Conservation (phyloP, 2,797 vertebrate species). For the Poeciliopsis paucimaculata region DNA sequence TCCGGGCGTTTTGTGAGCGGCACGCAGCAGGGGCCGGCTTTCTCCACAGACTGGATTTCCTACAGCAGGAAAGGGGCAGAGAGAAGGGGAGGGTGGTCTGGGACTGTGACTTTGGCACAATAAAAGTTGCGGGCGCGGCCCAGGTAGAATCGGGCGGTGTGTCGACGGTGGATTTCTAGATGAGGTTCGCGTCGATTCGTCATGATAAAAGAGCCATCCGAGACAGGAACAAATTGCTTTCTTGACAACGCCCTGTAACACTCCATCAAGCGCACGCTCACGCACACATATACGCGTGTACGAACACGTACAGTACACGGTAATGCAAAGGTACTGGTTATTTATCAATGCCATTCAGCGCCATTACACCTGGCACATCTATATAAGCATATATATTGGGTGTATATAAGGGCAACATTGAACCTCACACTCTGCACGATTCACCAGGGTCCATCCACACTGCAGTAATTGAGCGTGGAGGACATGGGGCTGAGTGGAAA, state of each 20-base stretch:
- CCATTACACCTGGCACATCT: slow-evolving; percentile 65
- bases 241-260: slow-evolving; percentile 80
- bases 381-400: slow-evolving; percentile 62
- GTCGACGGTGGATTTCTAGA: slow-evolving; percentile 57
- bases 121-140: slow-evolving; percentile 57
- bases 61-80: slow-evolving; percentile 20
- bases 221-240: slow-evolving; percentile 82
- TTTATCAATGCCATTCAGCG: slow-evolving; percentile 73
- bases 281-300: slow-evolving; percentile 23
- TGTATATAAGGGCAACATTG: slow-evolving; percentile 30
- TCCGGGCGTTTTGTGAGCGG: not conserved
- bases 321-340: slow-evolving; percentile 53
- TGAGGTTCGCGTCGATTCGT: slow-evolving; percentile 73
- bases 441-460: slow-evolving; percentile 35
- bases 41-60: slow-evolving; percentile 33
- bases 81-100: not conserved
- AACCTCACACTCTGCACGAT: slow-evolving; percentile 29
- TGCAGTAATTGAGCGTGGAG: slow-evolving; percentile 23
- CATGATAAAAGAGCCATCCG: slow-evolving; percentile 75
- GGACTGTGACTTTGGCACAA: slow-evolving; percentile 71
- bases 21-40: slow-evolving; percentile 15
- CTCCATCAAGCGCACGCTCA: slow-evolving; percentile 62
- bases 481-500: slow-evolving; percentile 8
- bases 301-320: slow-evolving; percentile 17
- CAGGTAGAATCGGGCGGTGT: slow-evolving; percentile 41